Percentiles rank a stretch among this genome's conserved stretches.
Evolutionary conservation across 2,797 vertebrate genomes (phyloP).

Genomic region (Platyrinchus mystaceus): DNA sequence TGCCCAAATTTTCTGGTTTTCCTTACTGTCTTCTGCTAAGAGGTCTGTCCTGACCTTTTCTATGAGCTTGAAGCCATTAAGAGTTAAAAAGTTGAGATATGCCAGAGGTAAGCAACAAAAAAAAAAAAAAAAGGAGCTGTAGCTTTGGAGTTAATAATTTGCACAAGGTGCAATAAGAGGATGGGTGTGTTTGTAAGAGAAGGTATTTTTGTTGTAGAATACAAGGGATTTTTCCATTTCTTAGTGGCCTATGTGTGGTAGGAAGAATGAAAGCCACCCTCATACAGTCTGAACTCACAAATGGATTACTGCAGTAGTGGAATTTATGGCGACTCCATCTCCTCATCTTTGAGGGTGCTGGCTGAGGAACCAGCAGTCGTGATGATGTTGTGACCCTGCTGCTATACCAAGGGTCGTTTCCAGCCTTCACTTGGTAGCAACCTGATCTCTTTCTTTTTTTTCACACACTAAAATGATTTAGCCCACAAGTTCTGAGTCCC

Average conservation of each 20-base stretch:
- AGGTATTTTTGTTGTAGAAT: background rate
- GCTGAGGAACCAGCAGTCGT: background rate
- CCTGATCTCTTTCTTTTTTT: background rate
- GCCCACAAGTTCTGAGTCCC: background rate
- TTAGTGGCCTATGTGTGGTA: background rate
- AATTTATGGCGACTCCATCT: background rate
- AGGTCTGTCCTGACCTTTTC: background rate
- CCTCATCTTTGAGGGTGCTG: background rate
- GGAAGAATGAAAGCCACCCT: background rate
- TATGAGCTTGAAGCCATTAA: background rate
- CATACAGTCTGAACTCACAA: background rate
- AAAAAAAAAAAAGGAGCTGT: background rate
- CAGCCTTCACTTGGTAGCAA: background rate
- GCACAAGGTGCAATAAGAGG: background rate
- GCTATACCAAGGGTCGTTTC: background rate
- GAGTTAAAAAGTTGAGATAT: background rate
- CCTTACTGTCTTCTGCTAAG: background rate
- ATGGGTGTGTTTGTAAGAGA: background rate
- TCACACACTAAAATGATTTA: background rate
- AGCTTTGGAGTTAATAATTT: background rate
- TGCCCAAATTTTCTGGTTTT: background rate
- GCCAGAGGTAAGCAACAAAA: background rate
- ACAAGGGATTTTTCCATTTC: background rate
- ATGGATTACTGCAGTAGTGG: background rate
- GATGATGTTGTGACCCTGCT: background rate